Evolutionary conservation across 1,140 invertebrate genomes (phyloP).

Genomic region (Anadara kagoshimensis): DNA sequence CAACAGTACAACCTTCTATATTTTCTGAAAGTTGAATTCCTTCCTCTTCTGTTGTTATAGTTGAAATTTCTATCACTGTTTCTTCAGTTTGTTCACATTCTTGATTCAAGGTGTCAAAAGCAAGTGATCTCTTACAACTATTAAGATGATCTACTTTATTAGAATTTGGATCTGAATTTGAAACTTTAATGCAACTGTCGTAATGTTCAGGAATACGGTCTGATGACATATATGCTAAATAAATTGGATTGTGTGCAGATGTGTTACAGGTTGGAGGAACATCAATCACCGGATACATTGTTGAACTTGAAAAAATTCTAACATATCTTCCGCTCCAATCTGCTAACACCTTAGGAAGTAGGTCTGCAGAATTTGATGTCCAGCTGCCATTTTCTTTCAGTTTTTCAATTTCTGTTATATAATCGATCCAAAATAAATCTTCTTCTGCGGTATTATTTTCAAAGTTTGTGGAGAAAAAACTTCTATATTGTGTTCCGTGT

Average conservation of each 20-base stretch:
- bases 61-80: too few species aligned
- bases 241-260: background rate
- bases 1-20: background rate
- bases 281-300: constrained; percentile 1
- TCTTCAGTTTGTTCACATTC: too few species aligned
- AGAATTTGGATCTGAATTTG: background rate
- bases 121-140: too few species aligned
- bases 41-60: too few species aligned
- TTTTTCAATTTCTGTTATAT: constrained; percentile 12
- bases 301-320: constrained; percentile 11
- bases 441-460: background rate
- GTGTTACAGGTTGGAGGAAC: background rate
- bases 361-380: constrained; percentile 11
- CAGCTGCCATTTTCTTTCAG: constrained; percentile 15
- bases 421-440: constrained; percentile 8
- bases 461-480: background rate
- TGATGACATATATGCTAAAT: background rate
- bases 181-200: background rate
- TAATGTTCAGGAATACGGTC: background rate
- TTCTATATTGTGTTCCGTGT: background rate
- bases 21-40: background rate
- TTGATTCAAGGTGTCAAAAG: too few species aligned
- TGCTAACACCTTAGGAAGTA: constrained; percentile 12
- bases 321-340: constrained; percentile 1
- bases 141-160: too few species aligned